These are phyloP conservation scores for Cheilosia urbana DNA, from an alignment of 2,888 invertebrate genomes.

Conservation along the genomic window DNA sequence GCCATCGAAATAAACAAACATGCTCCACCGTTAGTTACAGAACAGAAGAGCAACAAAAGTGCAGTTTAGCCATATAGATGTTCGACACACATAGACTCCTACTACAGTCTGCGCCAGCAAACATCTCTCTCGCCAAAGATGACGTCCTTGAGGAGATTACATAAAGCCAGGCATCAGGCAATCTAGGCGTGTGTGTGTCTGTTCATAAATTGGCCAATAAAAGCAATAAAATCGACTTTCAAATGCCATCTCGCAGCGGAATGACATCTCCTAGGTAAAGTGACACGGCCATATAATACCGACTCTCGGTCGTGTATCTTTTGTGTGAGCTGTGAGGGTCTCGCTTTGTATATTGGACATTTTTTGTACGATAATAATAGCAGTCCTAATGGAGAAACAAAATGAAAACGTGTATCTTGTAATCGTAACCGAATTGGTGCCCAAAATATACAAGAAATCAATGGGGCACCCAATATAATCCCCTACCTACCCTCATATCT, in stretches of 20 bases:
- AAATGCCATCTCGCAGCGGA: conserved; percentile 66
- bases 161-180: conserved; percentile 33
- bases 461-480: conserved; percentile 58
- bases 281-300: conserved; percentile 40
- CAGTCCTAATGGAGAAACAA: conserved; percentile 6
- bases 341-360: background rate
- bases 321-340: background rate
- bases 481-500: conserved; percentile 51
- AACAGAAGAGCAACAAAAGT: background rate
- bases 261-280: conserved; percentile 47
- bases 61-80: background rate
- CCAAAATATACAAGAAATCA: conserved; percentile 31
- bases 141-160: conserved; percentile 64
- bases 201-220: conserved; percentile 66
- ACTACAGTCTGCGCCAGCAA: background rate
- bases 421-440: conserved; percentile 31
- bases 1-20: conserved; percentile 57
- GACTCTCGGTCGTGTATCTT: background rate
- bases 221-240: conserved; percentile 70
- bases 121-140: conserved; percentile 17
- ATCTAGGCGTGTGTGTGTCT: background rate
- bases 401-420: conserved; percentile 22
- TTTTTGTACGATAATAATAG: background rate
- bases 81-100: conserved; percentile 36
- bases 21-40: conserved; percentile 33